Percentiles rank a stretch among this genome's conserved stretches.
These are phyloP conservation scores for Caenorhabditis tropicalis DNA, from an alignment of 1,140 invertebrate genomes.

Conservation along the genomic window DNA sequence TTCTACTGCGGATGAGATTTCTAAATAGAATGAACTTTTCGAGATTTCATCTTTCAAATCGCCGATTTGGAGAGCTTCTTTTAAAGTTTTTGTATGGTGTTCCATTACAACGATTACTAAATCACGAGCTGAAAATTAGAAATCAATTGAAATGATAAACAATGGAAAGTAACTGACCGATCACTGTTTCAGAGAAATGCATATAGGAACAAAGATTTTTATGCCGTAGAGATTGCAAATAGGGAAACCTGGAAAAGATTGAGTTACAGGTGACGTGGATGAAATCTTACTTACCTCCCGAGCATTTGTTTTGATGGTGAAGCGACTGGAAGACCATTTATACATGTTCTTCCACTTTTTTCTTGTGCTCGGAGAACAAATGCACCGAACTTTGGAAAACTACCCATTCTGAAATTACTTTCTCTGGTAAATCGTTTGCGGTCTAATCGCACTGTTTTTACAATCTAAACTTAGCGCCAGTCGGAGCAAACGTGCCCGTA, in stretches of 20 bases:
- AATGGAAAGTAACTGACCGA: background rate
- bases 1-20: constrained; percentile 6
- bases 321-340: constrained; percentile 9
- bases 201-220: background rate
- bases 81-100: background rate
- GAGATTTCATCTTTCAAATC: background rate
- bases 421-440: too few species aligned
- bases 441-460: too few species aligned
- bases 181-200: constrained; percentile 22
- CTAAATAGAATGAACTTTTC: background rate
- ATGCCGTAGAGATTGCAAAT: constrained; percentile 13
- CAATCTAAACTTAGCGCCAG: too few species aligned
- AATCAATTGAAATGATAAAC: too few species aligned
- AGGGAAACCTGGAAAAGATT: background rate
- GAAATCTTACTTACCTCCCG: background rate
- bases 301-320: constrained; percentile 34
- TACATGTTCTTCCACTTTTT: constrained; percentile 11
- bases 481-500: too few species aligned
- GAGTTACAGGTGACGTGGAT: background rate
- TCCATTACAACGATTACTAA: constrained; percentile 30
- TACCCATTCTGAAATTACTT: constrained; percentile 37
- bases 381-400: constrained; percentile 28
- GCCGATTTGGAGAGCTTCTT: background rate
- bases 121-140: constrained; percentile 3
- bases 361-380: constrained; percentile 27